Percentiles rank a stretch among this genome's conserved stretches.
These are phyloP conservation scores for Neostethus bicornis DNA, from an alignment of 2,797 vertebrate genomes.

Conservation along the genomic window DNA sequence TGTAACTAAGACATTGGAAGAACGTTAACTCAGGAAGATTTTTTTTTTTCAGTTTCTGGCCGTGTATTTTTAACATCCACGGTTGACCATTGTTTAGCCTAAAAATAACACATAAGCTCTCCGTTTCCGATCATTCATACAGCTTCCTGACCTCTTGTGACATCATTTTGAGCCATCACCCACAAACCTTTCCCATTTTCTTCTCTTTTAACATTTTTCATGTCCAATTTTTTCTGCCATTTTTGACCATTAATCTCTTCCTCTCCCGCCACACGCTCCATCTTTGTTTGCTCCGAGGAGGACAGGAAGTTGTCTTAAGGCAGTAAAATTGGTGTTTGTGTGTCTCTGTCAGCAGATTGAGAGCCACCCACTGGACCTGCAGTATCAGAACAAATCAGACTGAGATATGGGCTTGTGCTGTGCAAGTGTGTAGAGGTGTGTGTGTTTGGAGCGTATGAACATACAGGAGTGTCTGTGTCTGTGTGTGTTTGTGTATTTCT, in stretches of 20 bases:
- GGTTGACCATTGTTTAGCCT: conserved; percentile 5
- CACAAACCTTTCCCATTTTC: conserved; percentile 23
- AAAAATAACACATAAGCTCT: conserved; percentile 9
- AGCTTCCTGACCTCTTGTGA: conserved; percentile 17
- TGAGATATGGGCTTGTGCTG: conserved; percentile 66
- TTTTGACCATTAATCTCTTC: conserved; percentile 55
- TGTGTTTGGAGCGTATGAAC: conserved; percentile 15
- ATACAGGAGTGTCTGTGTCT: conserved; percentile 40
- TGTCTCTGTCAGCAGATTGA: conserved; percentile 75
- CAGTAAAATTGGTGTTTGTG: conserved; percentile 72
- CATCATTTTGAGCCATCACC: conserved; percentile 22
- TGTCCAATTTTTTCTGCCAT: conserved; percentile 43
- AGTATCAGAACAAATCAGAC: conserved; percentile 78
- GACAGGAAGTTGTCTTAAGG: conserved; percentile 72
- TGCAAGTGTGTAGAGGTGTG: conserved; percentile 15
- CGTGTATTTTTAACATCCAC: not conserved
- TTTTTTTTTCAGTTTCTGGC: conserved; percentile 14
- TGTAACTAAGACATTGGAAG: too few species aligned
- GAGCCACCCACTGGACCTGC: conserved; percentile 71
- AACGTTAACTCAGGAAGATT: conserved; percentile 8
- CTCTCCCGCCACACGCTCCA: conserved; percentile 39
- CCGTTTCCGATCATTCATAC: conserved; percentile 18
- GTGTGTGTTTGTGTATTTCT: conserved; percentile 58
- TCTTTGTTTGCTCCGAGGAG: conserved; percentile 68
- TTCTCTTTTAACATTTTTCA: conserved; percentile 40